Evolutionary conservation across 2,797 vertebrate species (phyloP), one percentile per base, ranked within the genome.

Genomic region (Thalassophryne amazonica): DNA sequence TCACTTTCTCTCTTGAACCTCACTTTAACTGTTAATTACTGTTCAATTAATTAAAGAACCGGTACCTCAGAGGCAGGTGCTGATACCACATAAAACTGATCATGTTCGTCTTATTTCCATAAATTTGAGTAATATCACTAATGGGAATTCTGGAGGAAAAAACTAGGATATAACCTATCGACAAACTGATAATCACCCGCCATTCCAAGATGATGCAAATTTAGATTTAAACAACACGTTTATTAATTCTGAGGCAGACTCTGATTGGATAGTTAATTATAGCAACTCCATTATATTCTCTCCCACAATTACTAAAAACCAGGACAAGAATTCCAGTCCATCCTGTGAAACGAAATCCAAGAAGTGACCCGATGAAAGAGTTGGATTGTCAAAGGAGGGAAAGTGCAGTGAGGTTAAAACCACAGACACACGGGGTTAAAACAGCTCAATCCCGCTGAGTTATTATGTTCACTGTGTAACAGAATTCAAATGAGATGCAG

Each of bases 191-290:
- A 63, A 76, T 74, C 72, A 52, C 20, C 46, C 37, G 16, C 60
- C 64, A 67, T 64, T 82, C 64, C 68, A 6, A 58, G 77, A 82
- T 78, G 81, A 87, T 83, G 78, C 83, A 81, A 81, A 80, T 74
- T 73, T 81, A 83, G 77, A 86, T 86, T n/a, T 83, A 83, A 82
- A 84, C 80, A 80, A 80, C 70, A 76, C 77, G 83, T 74, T 83
- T 86, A 81, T 81, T 83, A 81, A 84, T 80, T 78, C 78, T 60
- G 70, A 62, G 67, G 69, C 74, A 68, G 74, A 76, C 74, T 75
- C 71, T 63, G 72, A 81, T 69, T 83, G 78, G 70, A 69, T 74
- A 69, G 73, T 80, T 82, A 83, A 86, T 87, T 86, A 81, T 65
- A 58, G 56, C 17, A 60, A 71, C 64, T 69, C 69, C 58, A 75